Evolutionary conservation across 2,797 vertebrate genomes (phyloP).

Genomic region (Macrochelys suwanniensis): DNA sequence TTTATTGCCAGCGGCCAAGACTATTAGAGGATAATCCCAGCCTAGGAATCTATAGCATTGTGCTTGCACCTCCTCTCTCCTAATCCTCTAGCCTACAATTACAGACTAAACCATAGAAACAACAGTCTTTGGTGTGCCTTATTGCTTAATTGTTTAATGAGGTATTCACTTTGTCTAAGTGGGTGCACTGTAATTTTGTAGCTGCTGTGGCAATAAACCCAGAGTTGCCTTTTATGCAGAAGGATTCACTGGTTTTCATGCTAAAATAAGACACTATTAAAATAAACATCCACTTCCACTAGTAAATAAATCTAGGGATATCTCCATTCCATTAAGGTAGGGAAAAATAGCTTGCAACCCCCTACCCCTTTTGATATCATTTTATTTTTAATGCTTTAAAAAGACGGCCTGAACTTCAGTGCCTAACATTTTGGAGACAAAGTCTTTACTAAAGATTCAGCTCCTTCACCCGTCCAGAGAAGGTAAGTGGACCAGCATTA

Average conservation of each 20-base stretch:
- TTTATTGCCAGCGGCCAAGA: constrained; percentile 38
- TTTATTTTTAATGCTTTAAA: neutral
- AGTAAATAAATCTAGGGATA: constrained; percentile 29
- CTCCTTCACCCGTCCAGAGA: neutral
- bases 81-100: constrained; percentile 66
- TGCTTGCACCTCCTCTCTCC: constrained; percentile 31
- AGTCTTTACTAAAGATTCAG: neutral
- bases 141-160: constrained; percentile 79
- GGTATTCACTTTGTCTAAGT: constrained; percentile 73
- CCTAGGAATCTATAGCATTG: constrained; percentile 23
- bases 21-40: constrained; percentile 67
- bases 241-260: constrained; percentile 55
- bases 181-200: constrained; percentile 68
- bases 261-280: constrained; percentile 45
- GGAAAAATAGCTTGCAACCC: constrained; percentile 9
- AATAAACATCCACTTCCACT: constrained; percentile 1
- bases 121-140: constrained; percentile 72
- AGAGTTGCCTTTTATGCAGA: constrained; percentile 61
- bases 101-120: constrained; percentile 66
- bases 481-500: neutral
- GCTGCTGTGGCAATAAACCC: constrained; percentile 21
- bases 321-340: constrained; percentile 10
- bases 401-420: constrained; percentile 1
- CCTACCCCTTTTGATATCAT: rapidly evolving
- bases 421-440: neutral